Base-by-base conservation (phyloP, 1,140 invertebrate genomes). In the Tetramorium simillimum region DNA sequence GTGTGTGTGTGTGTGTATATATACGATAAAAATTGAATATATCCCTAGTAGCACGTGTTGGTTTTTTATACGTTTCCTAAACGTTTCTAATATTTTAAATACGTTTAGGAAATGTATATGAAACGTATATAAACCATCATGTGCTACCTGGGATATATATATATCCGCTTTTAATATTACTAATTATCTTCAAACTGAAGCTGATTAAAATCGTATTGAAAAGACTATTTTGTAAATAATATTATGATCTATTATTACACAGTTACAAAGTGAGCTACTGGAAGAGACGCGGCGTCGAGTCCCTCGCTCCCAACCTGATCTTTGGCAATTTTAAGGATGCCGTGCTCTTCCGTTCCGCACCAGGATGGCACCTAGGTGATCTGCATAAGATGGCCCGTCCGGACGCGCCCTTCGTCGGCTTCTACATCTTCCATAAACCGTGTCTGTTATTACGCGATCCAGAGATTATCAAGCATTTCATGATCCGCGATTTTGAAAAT, bases 401-500 rank as follows among this genome's bases (percentile, higher is more conserved):
- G 5, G 53, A 91, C 37, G 72, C 60, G 2, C 87, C 89, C 2
- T 91, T 80, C 40, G 21, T 92, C 46, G 91, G 91, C 18, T 86
- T 91, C 10, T 91, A 91, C 65, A 92, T 91, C 14, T 86, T 91
- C 49, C 89, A 92, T 53, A 91, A 92, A 40, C 91, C 90, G 0
- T 91, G 88, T 40, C n/a, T 92, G 6, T 18, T 92, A 1, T 3
- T 92, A 12, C 58, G 91, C 5, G 89, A 92, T 82, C 86, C 90
- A 0, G 46, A 90, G 16, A 16, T 91, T 0, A 91, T 92, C n/a
- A 91, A 91, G 49, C 77, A 91, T 4, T 84, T 96, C 5, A 86
- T 94, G 18, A 92, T 96, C 2, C 95, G 95, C 84, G 95, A 96
- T 85, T 96, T 96, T 86, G 92, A 95, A n/a, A 89, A 94, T 88